A percentile compares a stretch with the other conserved stretches of the same genome.
These are phyloP conservation scores for Caenorhabditis sp. DNA, from an alignment of 2,888 invertebrate species.

Conservation along the genomic window DNA sequence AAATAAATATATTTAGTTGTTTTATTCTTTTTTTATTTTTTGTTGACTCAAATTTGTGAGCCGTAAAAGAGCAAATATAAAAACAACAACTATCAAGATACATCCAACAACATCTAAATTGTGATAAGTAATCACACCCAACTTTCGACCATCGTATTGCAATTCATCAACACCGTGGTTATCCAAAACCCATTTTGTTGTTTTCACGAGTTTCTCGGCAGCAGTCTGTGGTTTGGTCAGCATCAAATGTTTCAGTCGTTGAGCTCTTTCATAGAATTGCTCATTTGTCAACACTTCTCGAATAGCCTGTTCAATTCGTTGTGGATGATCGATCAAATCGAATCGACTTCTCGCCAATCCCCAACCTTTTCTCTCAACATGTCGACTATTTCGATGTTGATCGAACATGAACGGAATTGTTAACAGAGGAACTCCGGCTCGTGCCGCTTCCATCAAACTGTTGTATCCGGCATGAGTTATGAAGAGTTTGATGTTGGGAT, in stretches of 20 bases:
- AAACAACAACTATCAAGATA: conserved; percentile 1
- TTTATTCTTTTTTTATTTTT: too few species aligned
- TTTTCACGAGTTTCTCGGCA: conserved; percentile 40
- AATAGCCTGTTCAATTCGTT: conserved; percentile 27
- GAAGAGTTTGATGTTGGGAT: conserved; percentile 52
- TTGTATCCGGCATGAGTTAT: conserved; percentile 66
- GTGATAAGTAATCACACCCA: conserved; percentile 17
- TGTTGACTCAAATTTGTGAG: not conserved
- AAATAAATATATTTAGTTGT: too few species aligned
- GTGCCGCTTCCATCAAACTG: conserved; percentile 60
- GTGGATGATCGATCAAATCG: conserved; percentile 29
- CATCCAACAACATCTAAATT: conserved; percentile 24
- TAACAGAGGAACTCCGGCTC: conserved; percentile 52
- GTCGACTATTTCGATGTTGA: conserved; percentile 49
- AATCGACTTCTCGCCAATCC: conserved; percentile 42
- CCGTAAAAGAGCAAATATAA: conserved; percentile 20
- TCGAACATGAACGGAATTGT: conserved; percentile 50
- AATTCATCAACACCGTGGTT: conserved; percentile 47
- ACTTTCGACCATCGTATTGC: conserved; percentile 29
- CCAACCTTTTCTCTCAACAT: conserved; percentile 58
- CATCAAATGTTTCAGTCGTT: conserved; percentile 40
- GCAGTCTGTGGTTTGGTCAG: conserved; percentile 45
- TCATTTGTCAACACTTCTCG: conserved; percentile 33
- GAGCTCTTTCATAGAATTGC: conserved; percentile 27
- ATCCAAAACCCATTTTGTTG: conserved; percentile 44